Evolutionary conservation across 2,113 vertebrate species (phyloP), one percentile per base, ranked within the genome.

Genomic region (Neolamprologus ventralis): DNA sequence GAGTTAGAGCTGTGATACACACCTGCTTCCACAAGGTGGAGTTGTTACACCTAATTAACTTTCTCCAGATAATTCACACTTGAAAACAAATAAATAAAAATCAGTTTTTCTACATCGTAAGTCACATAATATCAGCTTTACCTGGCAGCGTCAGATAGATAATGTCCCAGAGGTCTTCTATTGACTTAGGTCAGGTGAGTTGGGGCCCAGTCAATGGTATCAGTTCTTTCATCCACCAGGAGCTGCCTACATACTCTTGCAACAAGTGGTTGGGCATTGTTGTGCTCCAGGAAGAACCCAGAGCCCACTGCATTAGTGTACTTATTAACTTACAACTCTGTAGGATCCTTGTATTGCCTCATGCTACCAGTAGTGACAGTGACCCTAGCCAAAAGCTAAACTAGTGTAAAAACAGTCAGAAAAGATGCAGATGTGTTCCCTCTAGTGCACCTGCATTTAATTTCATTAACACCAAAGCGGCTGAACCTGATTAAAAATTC

Each of bases 1-100:
- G 0, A 65, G 60, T 35, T 35, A 37, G 0, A 65, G 33, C 19
- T 65, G 60, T 37, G 1, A 1, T 65, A 37, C 60, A 5, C 60
- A 65, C 31, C 60, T 65, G 31, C 60, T 1, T 65, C 60, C 60
- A 65, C 60, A 37, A 37, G 60, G 60, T 65, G 60, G 60, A 5
- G 60, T 8, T 21, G 60, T 65, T 37, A 65, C 10, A 65, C 60
- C 60, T 37, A 12, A 21, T 37, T 65, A 65, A 65, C 33, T 7
- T 37, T 12, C 60, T 65, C 17, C 60, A 65, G 31, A n/a, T n/a
- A 35, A 65, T 1, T n/a, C 60, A 37, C 60, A 0, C 58, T 63
- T 63, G 58, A 63, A 63, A 63, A 63, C 9, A 35, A 63, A 63
- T 7, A n/a, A 0, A 63, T 63, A n/a, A 63, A 35, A 63, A n/a